Conservation (phyloP, 1,140 invertebrate species). For the Lordiphosa collinella region DNA sequence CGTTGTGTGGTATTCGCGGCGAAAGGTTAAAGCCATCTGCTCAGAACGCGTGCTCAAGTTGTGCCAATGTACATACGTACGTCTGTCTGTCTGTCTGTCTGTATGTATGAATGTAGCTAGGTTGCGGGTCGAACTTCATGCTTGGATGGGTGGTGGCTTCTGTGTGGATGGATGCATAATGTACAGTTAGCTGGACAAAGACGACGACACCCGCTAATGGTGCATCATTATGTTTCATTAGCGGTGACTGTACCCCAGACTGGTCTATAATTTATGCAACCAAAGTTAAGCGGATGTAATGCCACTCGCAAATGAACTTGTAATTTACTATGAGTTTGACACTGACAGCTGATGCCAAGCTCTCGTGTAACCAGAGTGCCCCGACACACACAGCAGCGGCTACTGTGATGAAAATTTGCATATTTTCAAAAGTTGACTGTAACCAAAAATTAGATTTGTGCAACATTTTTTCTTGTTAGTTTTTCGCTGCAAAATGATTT, state of each 20-base stretch:
- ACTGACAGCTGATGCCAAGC: slow-evolving; percentile 55
- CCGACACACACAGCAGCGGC: background rate
- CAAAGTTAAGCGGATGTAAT: slow-evolving; percentile 63
- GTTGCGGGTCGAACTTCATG: slow-evolving; percentile 34
- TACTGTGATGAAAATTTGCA: slow-evolving; percentile 1
- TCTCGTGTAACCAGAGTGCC: slow-evolving; percentile 1
- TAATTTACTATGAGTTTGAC: slow-evolving; percentile 71
- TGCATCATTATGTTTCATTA: slow-evolving; percentile 71
- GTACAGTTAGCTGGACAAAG: slow-evolving; percentile 36
- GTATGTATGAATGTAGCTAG: too few species aligned
- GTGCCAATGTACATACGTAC: too few species aligned
- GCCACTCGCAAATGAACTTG: slow-evolving; percentile 70
- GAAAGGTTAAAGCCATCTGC: slow-evolving; percentile 9
- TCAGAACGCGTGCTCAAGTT: slow-evolving; percentile 9
- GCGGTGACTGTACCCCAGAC: slow-evolving; percentile 19
- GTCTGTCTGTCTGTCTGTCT: background rate
- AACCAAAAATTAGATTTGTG: too few species aligned
- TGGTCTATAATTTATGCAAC: slow-evolving; percentile 53
- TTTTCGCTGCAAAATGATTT: too few species aligned
- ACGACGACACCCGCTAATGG: slow-evolving; percentile 54
- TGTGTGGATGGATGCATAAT: slow-evolving; percentile 51
- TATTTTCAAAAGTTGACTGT: too few species aligned
- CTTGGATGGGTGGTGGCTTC: slow-evolving; percentile 49
- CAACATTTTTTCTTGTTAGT: too few species aligned
- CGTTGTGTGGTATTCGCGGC: background rate